Evolutionary conservation across 1,140 invertebrate genomes (phyloP).

Genomic region (Oedothorax gibbosus): DNA sequence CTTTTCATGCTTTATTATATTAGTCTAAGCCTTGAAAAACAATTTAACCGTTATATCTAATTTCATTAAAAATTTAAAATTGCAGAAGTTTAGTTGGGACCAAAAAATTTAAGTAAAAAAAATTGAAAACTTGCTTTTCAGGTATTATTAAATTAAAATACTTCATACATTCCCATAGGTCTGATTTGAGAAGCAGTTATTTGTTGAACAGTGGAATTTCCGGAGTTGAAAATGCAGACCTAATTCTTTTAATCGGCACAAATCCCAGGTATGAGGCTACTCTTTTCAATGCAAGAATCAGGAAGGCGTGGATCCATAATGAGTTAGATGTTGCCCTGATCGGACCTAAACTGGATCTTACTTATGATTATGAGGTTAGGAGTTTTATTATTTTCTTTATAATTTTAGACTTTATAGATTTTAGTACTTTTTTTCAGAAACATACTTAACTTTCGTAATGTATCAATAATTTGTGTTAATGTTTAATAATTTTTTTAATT

Average conservation of each 20-base stretch:
- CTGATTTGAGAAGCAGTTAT: slow-evolving; percentile 90
- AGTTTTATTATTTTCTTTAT: slow-evolving; percentile 50
- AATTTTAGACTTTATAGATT: neutral
- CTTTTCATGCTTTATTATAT: too few species aligned
- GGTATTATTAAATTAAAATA: neutral
- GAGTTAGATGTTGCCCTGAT: slow-evolving; percentile 84
- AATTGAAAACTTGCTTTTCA: neutral
- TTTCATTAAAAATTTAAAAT: too few species aligned
- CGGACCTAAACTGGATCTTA: slow-evolving; percentile 92
- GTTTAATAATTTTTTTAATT: neutral
- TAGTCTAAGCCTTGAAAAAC: too few species aligned
- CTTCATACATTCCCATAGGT: slow-evolving; percentile 12
- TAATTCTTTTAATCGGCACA: slow-evolving; percentile 92
- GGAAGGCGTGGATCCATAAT: slow-evolving; percentile 91
- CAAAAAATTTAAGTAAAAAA: too few species aligned
- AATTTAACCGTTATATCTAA: too few species aligned
- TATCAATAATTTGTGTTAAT: neutral
- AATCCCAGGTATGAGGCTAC: slow-evolving; percentile 99
- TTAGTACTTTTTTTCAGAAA: neutral
- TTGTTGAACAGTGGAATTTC: slow-evolving; percentile 90
- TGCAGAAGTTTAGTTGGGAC: too few species aligned
- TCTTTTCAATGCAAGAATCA: slow-evolving; percentile 92
- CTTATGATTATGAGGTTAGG: slow-evolving; percentile 88
- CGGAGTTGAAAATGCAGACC: slow-evolving; percentile 84
- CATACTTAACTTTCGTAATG: neutral